Percentiles rank a stretch among this genome's conserved stretches.
Evolutionary conservation across 2,113 vertebrate species (phyloP).

Genomic region (Pristiophorus japonicus): DNA sequence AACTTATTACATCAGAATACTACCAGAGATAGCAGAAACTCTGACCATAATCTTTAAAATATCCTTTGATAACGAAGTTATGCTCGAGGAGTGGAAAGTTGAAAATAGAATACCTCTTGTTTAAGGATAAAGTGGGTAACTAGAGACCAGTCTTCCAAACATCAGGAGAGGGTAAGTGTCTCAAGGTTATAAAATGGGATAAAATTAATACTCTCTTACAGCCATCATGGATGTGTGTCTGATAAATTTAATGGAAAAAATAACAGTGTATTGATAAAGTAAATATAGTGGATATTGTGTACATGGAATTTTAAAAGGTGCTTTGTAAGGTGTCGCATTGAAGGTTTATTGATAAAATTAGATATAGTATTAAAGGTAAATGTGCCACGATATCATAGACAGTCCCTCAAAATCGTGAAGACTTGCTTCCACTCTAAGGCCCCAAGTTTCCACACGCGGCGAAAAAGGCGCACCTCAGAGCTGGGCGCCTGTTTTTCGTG

Average conservation of each 20-base stretch:
- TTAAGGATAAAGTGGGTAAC: neutral
- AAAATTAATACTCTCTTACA: neutral
- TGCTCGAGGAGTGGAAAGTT: no score
- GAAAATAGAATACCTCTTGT: no score
- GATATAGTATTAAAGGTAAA: neutral
- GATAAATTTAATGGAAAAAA: neutral
- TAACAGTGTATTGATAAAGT: neutral
- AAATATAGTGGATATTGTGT: neutral
- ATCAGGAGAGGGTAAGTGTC: neutral
- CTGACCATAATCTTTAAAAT: neutral
- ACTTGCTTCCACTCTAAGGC: no score
- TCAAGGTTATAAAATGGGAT: neutral
- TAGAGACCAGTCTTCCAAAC: neutral
- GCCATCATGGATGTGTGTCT: neutral
- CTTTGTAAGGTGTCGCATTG: neutral
- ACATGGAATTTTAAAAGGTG: neutral
- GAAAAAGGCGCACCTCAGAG: no score
- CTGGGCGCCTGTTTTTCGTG: no score
- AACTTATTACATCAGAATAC: neutral
- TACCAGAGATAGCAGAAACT: no score
- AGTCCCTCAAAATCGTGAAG: no score
- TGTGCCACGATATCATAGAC: no score
- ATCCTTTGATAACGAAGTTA: neutral
- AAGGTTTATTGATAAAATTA: neutral
- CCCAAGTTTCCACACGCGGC: no score